Percentiles rank a stretch among this genome's conserved stretches.
These are phyloP conservation scores for Thalassarche chlororhynchos DNA, from an alignment of 2,113 vertebrate species.

Conservation along the genomic window DNA sequence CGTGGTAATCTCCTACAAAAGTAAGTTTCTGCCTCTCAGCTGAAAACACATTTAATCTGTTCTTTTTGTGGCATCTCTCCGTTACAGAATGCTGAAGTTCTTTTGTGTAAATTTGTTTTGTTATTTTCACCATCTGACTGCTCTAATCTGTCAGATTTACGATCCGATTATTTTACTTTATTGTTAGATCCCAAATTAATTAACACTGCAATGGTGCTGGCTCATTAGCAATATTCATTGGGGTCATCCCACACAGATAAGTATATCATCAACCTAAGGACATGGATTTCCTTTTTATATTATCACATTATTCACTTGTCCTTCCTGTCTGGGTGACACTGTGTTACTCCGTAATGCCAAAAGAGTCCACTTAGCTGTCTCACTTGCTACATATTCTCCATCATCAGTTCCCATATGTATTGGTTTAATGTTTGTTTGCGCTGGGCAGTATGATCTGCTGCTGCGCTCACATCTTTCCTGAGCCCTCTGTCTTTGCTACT, in stretches of 20 bases:
- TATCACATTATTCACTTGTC: not conserved
- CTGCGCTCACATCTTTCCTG: not conserved
- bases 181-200: conserved; percentile 29
- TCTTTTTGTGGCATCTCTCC: conserved; percentile 2
- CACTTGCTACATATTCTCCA: not conserved
- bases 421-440: not conserved
- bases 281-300: not conserved
- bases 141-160: conserved; percentile 57
- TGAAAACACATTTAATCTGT: not conserved
- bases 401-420: not conserved
- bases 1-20: not conserved
- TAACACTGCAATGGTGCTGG: not conserved
- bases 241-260: conserved; percentile 20
- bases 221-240: conserved; percentile 6
- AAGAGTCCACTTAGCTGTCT: not conserved
- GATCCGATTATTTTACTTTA: conserved; percentile 11
- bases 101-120: not conserved
- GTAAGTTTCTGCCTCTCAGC: not conserved
- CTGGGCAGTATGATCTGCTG: not conserved
- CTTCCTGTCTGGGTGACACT: not conserved
- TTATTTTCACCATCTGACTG: conserved; percentile 28
- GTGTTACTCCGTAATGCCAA: not conserved
- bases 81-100: not conserved
- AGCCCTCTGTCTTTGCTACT: not conserved
- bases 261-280: not conserved